Evolutionary conservation across 2,797 vertebrate species (phyloP).

Genomic region (Melanotaenia parkinsoni): DNA sequence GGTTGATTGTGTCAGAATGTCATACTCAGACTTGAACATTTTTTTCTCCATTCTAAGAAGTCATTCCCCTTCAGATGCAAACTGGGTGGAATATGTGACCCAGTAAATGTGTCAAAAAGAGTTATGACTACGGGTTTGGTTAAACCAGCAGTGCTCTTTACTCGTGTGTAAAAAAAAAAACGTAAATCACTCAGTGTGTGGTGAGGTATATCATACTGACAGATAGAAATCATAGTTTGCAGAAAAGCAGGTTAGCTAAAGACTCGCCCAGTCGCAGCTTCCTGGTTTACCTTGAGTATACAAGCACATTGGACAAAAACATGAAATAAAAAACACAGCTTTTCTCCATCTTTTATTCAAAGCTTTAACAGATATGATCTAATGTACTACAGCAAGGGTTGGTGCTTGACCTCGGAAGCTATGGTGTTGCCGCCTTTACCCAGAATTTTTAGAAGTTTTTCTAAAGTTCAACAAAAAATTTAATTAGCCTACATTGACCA

Average conservation of each 20-base stretch:
- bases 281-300: background rate
- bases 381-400: background rate
- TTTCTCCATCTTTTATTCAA: no score
- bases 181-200: background rate
- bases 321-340: no score
- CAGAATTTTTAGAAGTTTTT: background rate
- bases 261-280: background rate
- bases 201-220: background rate
- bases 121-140: conserved; percentile 15
- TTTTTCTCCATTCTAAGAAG: conserved; percentile 11
- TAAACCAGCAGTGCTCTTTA: conserved; percentile 7
- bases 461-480: no score
- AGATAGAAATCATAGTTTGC: background rate
- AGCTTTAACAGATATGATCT: no score
- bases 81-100: conserved; percentile 25
- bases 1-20: conserved; percentile 18
- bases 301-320: background rate
- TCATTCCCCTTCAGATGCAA: conserved; percentile 28
- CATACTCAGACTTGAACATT: conserved; percentile 18
- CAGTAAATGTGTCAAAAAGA: conserved; percentile 43
- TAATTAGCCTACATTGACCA: no score
- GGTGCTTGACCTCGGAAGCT: background rate
- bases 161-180: background rate
- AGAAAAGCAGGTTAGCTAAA: background rate
- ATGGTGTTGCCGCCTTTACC: background rate